Percentiles rank a stretch among this genome's conserved stretches.
Conservation (phyloP, 1,140 invertebrate genomes). For the Cotesia typhae region DNA sequence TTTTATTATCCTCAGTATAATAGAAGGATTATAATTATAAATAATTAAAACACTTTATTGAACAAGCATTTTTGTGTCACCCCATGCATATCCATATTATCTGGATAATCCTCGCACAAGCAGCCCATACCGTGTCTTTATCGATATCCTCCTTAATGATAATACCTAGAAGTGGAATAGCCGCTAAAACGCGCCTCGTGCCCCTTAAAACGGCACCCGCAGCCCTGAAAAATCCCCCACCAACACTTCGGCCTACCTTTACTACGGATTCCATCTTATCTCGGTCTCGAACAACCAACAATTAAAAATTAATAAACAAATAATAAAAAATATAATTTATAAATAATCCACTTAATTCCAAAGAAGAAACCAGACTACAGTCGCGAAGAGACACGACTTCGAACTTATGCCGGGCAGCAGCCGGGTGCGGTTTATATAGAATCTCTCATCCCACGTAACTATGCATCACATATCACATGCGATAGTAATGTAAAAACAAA, state of each 20-base stretch:
- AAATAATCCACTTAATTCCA: background rate
- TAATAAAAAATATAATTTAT: background rate
- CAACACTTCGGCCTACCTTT: constrained; percentile 57
- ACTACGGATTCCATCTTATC: constrained; percentile 58
- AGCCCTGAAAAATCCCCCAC: constrained; percentile 55
- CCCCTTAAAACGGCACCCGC: constrained; percentile 56
- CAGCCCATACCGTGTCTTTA: constrained; percentile 36
- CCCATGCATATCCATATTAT: too few species aligned
- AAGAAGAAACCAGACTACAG: constrained; percentile 20
- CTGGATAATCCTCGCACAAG: constrained; percentile 5
- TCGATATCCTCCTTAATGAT: constrained; percentile 35
- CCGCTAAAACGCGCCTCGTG: constrained; percentile 54
- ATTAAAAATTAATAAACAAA: background rate
- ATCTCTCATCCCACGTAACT: constrained; percentile 56
- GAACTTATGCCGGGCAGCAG: constrained; percentile 16
- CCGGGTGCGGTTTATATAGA: constrained; percentile 61
- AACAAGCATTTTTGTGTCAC: too few species aligned
- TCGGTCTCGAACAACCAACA: constrained; percentile 2
- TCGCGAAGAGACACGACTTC: too few species aligned
- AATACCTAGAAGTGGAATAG: constrained; percentile 57
- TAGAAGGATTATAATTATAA: too few species aligned
- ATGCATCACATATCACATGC: constrained; percentile 14
- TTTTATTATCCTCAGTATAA: too few species aligned
- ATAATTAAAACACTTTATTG: too few species aligned
- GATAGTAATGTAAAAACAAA: constrained; percentile 18